Evolutionary conservation across 2,797 vertebrate genomes (phyloP).

Genomic region (Cottoperca gobio): DNA sequence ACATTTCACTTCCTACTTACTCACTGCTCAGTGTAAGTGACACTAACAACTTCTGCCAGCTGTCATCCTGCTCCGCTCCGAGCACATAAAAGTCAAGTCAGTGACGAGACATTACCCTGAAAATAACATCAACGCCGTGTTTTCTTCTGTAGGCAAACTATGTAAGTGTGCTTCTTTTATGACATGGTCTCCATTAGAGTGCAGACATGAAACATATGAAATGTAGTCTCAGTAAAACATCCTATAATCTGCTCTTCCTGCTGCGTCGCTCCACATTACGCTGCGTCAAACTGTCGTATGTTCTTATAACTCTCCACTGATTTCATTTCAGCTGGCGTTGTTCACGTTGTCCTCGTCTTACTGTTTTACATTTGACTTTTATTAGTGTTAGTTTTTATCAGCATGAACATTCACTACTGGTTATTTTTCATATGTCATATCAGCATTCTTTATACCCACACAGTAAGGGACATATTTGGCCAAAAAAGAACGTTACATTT

Average conservation of each 20-base stretch:
- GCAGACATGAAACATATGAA: not conserved
- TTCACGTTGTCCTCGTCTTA: not conserved
- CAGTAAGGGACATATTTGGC: too few species aligned
- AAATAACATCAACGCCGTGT: slow-evolving; percentile 10
- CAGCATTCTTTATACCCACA: too few species aligned
- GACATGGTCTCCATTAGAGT: too few species aligned
- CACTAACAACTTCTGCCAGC: slow-evolving; percentile 57
- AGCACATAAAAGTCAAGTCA: slow-evolving; percentile 20
- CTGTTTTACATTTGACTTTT: too few species aligned
- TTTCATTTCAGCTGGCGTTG: not conserved
- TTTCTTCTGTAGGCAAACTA: not conserved
- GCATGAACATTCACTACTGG: too few species aligned
- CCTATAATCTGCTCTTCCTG: not conserved
- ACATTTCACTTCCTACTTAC: slow-evolving; percentile 29
- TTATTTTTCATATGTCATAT: too few species aligned
- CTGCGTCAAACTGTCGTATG: too few species aligned
- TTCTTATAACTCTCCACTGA: too few species aligned
- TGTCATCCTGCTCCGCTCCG: slow-evolving; percentile 19
- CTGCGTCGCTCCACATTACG: too few species aligned
- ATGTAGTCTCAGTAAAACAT: not conserved
- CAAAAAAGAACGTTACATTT: too few species aligned
- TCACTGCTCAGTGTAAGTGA: slow-evolving; percentile 38
- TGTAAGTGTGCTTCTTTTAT: too few species aligned
- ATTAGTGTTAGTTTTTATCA: too few species aligned
- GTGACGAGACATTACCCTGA: slow-evolving; percentile 5